These are phyloP conservation scores for Diabrotica balteata DNA, from an alignment of 2,888 invertebrate genomes.

Conservation along the genomic window DNA sequence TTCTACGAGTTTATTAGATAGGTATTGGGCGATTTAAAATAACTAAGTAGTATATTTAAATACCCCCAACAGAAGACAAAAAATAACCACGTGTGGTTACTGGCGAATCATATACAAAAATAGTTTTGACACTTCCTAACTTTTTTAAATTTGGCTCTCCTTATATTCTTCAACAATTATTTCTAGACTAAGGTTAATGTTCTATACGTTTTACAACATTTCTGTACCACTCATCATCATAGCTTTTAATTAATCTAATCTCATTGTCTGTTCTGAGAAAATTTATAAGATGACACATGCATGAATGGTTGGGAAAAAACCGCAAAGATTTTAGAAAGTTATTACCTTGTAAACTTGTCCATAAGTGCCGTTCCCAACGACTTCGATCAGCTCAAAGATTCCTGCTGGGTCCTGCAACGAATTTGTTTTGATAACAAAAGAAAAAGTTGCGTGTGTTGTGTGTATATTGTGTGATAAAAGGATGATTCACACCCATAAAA, in stretches of 20 bases:
- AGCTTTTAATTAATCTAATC: conserved; percentile 31
- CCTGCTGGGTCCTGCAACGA: conserved; percentile 96
- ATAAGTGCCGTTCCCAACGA: conserved; percentile 99
- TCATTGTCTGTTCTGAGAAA: conserved; percentile 40
- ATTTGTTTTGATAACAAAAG: conserved; percentile 38
- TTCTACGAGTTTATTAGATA: not conserved
- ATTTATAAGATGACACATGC: conserved; percentile 41
- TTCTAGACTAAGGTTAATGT: conserved; percentile 20
- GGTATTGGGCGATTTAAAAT: not conserved
- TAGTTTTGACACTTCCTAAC: conserved; percentile 6
- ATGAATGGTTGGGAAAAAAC: conserved; percentile 27
- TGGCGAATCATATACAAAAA: not conserved
- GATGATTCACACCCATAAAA: conserved; percentile 49
- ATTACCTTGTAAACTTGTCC: conserved; percentile 99
- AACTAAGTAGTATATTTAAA: not conserved
- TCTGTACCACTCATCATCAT: conserved; percentile 22
- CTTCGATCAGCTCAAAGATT: conserved; percentile 99
- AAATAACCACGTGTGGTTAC: not conserved
- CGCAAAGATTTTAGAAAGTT: conserved; percentile 2
- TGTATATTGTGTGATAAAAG: conserved; percentile 10
- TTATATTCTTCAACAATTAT: not conserved
- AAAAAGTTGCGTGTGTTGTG: conserved; percentile 31
- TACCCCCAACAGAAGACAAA: not conserved
- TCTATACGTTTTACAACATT: conserved; percentile 22
- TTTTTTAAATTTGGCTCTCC: not conserved